Evolutionary conservation across 2,113 vertebrate genomes (phyloP), one percentile per base, ranked within the genome.

Genomic region (Anguilla japonica): DNA sequence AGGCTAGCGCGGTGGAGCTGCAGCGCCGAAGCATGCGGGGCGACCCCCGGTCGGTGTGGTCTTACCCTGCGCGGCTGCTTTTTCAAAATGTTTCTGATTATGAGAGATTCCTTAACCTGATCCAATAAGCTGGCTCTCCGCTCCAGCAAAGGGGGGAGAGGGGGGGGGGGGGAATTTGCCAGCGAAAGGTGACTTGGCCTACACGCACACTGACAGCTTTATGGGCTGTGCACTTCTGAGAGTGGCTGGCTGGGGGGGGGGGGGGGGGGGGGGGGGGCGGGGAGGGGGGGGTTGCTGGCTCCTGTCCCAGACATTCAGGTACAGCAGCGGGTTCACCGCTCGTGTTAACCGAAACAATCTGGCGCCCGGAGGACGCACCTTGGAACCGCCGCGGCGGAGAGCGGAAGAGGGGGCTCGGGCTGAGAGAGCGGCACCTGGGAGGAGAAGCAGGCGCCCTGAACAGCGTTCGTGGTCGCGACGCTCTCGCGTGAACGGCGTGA

Each of bases 201-300:
- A 96, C 96, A 96, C 95, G 93, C 93, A 95, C 95, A 93, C 91
- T 96, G 96, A 96, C 96, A 97, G 96, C 93, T 98, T 97, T 97
- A 97, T 95, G 92, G 95, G 95, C 93, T 92, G 91, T 92, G 92
- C 91, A 92, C 92, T 93, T 94, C 93, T 89, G 92, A 93, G 89
- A 96, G 93, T 93, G 95, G 96, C 34, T 93, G 95, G 96, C 34
- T 34, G 92, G 96, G 96, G 95, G 94, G 94, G 96, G 96, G 94
- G 90, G 94, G 96, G 92, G 96, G 96, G 95, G 94, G 94, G 96
- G 97, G 94, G 90, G 94, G 96, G 92, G 96, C 95, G 95, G 96
- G 92, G 96, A 95, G 95, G 94, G 94, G 96, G 97, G 94, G 90
- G 94, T 95, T 93, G 92, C 93, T 97, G 96, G 94, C 96, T 93